These are phyloP conservation scores for Acrossocheilus fasciatus DNA, from an alignment of 2,797 vertebrate species.

Conservation along the genomic window DNA sequence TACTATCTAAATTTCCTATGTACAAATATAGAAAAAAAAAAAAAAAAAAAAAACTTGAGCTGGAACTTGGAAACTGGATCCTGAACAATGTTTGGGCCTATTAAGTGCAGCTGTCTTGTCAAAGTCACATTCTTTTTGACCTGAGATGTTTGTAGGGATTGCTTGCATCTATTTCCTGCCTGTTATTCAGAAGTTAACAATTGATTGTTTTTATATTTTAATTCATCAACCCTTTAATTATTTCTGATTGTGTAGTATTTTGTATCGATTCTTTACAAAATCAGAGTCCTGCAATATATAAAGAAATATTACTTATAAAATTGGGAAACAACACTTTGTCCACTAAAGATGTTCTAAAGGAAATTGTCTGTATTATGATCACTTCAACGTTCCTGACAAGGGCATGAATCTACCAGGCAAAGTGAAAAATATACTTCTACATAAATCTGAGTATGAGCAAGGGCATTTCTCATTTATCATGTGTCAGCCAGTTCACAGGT, in stretches of 20 bases:
- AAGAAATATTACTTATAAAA: not conserved
- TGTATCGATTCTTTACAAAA: not conserved
- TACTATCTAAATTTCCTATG: conserved; percentile 69
- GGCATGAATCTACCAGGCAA: conserved; percentile 54
- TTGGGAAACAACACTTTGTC: not conserved
- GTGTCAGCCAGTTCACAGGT: conserved; percentile 36
- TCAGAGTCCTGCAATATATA: not conserved
- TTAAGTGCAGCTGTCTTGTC: conserved; percentile 79
- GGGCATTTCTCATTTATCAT: conserved; percentile 71
- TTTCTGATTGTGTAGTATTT: not conserved
- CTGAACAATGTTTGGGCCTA: conserved; percentile 58
- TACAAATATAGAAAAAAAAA: conserved; percentile 72
- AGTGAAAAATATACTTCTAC: conserved; percentile 60
- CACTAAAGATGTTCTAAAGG: not conserved
- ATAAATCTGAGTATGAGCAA: conserved; percentile 67
- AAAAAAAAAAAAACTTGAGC: conserved; percentile 69
- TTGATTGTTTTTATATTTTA: conserved; percentile 12
- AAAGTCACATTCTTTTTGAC: conserved; percentile 67
- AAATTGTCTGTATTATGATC: conserved; percentile 46
- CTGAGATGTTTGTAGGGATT: conserved; percentile 51
- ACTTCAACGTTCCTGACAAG: conserved; percentile 37
- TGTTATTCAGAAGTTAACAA: not conserved
- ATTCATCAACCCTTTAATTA: not conserved
- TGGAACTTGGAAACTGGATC: conserved; percentile 76
- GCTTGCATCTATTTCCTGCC: conserved; percentile 38